A percentile compares a stretch with the other conserved stretches of the same genome.
Evolutionary conservation across 2,113 vertebrate genomes (phyloP).

Genomic region (Labeo catla): DNA sequence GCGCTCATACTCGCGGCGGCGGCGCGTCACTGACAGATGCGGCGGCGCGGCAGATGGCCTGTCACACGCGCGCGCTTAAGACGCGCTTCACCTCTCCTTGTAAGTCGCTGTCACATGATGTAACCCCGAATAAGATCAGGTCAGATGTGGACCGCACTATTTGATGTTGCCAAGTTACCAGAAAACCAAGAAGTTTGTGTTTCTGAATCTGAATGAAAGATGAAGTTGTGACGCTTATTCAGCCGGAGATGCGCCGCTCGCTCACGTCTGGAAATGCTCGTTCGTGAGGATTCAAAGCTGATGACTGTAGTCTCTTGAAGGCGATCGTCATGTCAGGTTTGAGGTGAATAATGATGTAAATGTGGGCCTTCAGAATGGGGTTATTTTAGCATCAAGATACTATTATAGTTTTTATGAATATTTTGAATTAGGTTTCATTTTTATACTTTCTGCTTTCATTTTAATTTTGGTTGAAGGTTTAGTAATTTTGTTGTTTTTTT

Average conservation of each 20-base stretch:
- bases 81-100: constrained; percentile 33
- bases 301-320: too few species aligned
- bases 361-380: too few species aligned
- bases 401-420: too few species aligned
- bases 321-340: not conserved
- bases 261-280: not conserved
- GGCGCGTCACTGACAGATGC: not conserved
- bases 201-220: not conserved
- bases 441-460: too few species aligned
- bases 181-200: not conserved
- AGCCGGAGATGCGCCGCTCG: not conserved
- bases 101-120: constrained; percentile 22
- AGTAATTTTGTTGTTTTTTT: too few species aligned
- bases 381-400: too few species aligned
- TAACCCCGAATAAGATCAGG: not conserved
- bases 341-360: not conserved
- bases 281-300: too few species aligned
- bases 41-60: constrained; percentile 39
- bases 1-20: not conserved
- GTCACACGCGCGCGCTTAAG: not conserved
- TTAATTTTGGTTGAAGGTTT: too few species aligned
- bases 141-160: not conserved
- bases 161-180: not conserved
- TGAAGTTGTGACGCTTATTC: not conserved
- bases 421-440: too few species aligned